Evolutionary conservation across 2,888 invertebrate genomes (phyloP).

Genomic region (Plagodis dolabraria): DNA sequence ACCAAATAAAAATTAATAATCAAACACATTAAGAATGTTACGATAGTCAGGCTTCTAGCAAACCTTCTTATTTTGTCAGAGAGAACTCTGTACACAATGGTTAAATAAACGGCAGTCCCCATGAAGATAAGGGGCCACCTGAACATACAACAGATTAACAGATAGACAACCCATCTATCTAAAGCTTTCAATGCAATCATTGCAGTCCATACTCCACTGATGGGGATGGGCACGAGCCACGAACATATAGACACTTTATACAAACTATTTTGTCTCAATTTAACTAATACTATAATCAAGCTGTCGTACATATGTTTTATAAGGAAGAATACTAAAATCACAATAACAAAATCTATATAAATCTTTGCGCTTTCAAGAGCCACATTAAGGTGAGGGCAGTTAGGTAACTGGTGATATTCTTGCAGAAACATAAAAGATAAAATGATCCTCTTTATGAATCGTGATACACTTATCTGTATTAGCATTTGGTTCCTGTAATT

Average conservation of each 20-base stretch:
- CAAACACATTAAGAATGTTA: conserved; percentile 72
- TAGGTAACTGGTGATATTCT: conserved; percentile 39
- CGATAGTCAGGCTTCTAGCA: conserved; percentile 65
- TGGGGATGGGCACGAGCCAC: conserved; percentile 67
- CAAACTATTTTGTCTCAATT: conserved; percentile 62
- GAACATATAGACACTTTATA: conserved; percentile 59
- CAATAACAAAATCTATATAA: conserved; percentile 72
- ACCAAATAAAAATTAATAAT: conserved; percentile 69
- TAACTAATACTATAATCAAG: conserved; percentile 70
- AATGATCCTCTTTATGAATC: conserved; percentile 67
- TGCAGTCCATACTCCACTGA: conserved; percentile 53
- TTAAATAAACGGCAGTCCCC: conserved; percentile 63
- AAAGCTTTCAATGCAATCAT: conserved; percentile 46
- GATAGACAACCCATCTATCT: conserved; percentile 53
- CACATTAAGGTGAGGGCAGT: conserved; percentile 31
- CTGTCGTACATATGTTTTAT: conserved; percentile 78
- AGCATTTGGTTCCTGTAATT: conserved; percentile 79
- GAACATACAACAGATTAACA: conserved; percentile 63
- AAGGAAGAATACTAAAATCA: conserved; percentile 69
- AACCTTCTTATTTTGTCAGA: conserved; percentile 68
- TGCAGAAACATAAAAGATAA: conserved; percentile 56
- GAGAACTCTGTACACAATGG: conserved; percentile 61
- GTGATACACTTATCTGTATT: conserved; percentile 69
- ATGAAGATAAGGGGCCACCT: conserved; percentile 72
- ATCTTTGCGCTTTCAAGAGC: conserved; percentile 54